Evolutionary conservation across 2,888 invertebrate species (phyloP), one percentile per base, ranked within the genome.

Genomic region (Drosophila cyrtoloma): DNA sequence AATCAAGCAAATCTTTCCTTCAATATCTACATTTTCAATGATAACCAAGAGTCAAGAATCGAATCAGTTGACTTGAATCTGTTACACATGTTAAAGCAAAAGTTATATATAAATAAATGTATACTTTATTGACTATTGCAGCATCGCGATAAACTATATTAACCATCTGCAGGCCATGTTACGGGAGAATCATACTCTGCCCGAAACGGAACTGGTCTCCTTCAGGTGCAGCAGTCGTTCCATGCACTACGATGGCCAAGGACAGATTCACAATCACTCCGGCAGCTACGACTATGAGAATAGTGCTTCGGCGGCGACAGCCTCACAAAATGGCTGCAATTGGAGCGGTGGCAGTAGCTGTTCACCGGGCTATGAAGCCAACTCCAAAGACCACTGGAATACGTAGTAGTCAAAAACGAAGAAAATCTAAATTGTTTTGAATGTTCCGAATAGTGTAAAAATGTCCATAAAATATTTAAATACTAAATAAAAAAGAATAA

Each of bases 141-240:
- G 96, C 78, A 95, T 96, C 93, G 97, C 97, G 50, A 97, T 97
- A 71, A 96, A 96, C 79, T 96, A 97, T 92, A 97, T 97, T 81
- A 94, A 96, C 37, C 96, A 96, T 87, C 93, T 97, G 80, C 96
- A 97, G 92, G 88, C 92, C 57, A 91, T 84, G 67, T 78, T 93
- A 22, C 84, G 90, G 5, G 90, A 91, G 9, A 83, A 75, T 47
- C 81, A 75, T 19, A 58, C 39, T 7, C 64, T 84, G 53, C 68
- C 76, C 22, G 88, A 82, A 47, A 65, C 82, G 33, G 82, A 84
- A 56, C 35, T 81, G 14, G 64, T 72, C 5, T 59, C 82, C 9
- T 77, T 84, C 16, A 82, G 75, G 42, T 68, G 80, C 65, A 75
- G 53, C 61, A 75, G 28, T 53, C 65, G 75, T 22, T 50, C 79